Evolutionary conservation across 1,140 invertebrate species (phyloP).

Genomic region (Drosophila leontia): DNA sequence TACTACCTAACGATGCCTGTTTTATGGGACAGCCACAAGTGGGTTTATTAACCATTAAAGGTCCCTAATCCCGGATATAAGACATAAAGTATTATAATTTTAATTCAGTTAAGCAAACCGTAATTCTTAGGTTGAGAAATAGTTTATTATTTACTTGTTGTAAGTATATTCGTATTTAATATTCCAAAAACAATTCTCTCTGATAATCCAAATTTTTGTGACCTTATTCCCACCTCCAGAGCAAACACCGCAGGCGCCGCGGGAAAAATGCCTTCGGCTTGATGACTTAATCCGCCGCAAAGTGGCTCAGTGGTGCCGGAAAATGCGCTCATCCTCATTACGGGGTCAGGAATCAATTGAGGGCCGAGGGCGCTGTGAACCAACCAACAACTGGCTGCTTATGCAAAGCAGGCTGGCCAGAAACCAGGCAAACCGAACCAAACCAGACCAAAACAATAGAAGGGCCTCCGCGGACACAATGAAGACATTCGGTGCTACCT

Average conservation of each 20-base stretch:
- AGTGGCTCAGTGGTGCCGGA: conserved; percentile 43
- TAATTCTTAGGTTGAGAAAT: background rate
- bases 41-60: background rate
- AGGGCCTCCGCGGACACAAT: conserved; percentile 34
- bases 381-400: conserved; percentile 32
- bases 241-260: conserved; percentile 30
- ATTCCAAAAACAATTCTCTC: background rate
- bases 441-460: conserved; percentile 4
- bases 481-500: conserved; percentile 59
- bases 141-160: background rate
- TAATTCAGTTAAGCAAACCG: background rate
- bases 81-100: background rate
- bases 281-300: conserved; percentile 58
- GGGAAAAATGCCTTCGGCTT: conserved; percentile 17
- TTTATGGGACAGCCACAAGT: conserved; percentile 25
- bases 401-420: conserved; percentile 39
- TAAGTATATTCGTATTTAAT: background rate
- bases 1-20: conserved; percentile 26
- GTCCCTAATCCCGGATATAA: conserved; percentile 7
- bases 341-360: conserved; percentile 62
- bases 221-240: conserved; percentile 37
- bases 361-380: conserved; percentile 32
- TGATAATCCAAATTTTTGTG: background rate
- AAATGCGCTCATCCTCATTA: conserved; percentile 52
- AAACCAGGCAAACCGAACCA: conserved; percentile 18